Percentiles rank a stretch among this genome's conserved stretches.
Evolutionary conservation across 2,797 vertebrate genomes (phyloP).

Genomic region (Gila robusta): DNA sequence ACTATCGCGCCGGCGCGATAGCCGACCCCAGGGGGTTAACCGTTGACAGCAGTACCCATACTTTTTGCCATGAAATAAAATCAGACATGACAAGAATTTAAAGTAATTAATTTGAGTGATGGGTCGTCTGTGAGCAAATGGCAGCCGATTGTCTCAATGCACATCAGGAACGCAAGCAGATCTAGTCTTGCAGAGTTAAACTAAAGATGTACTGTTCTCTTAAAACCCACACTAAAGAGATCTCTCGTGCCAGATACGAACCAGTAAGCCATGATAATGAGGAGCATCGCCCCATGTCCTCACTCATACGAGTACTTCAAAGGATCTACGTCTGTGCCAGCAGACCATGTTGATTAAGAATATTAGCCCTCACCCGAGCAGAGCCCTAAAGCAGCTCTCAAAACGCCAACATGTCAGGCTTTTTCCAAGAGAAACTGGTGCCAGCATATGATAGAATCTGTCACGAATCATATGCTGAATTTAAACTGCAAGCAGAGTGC

Average conservation of each 20-base stretch:
- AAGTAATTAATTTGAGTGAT: background rate
- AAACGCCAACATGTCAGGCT: conserved; percentile 34
- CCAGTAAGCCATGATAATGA: conserved; percentile 25
- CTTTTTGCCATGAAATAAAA: background rate
- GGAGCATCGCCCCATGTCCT: background rate
- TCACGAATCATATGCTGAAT: conserved; percentile 26
- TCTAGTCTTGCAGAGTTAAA: background rate
- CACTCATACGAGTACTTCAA: conserved; percentile 18
- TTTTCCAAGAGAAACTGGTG: conserved; percentile 25
- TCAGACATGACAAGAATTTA: background rate
- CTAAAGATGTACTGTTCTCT: background rate
- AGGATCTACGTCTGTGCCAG: conserved; percentile 14
- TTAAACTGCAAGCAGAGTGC: conserved; percentile 15
- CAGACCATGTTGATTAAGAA: conserved; percentile 44
- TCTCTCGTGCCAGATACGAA: background rate
- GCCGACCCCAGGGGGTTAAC: no score
- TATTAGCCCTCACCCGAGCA: background rate
- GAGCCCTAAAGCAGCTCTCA: conserved; percentile 32
- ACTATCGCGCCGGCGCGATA: no score
- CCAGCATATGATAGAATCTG: conserved; percentile 18
- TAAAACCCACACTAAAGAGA: conserved; percentile 20
- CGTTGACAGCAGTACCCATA: background rate
- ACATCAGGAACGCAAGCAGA: background rate
- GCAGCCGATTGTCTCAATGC: background rate
- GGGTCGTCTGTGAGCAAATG: background rate